Evolutionary conservation across 1,140 invertebrate genomes (phyloP), one percentile per base, ranked within the genome.

Genomic region (Drosophila paulistorum): DNA sequence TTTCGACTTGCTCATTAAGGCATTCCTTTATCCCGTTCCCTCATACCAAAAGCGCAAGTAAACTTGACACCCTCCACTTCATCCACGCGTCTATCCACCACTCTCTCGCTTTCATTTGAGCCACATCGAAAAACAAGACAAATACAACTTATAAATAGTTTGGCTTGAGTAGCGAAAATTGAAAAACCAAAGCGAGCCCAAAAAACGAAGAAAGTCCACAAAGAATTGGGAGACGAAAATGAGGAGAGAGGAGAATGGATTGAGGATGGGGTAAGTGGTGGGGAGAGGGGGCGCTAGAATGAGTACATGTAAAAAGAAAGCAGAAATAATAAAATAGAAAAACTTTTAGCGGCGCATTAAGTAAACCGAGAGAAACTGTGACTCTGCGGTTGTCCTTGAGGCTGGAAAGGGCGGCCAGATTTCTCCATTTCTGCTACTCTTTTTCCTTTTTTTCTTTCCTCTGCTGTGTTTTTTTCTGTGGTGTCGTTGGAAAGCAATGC

Each of bases 251-350:
- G 9, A 14, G 35, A 17, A 9, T 11, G 35, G 35, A 37, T 9
- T 37, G 30, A 7, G 6, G 30, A 30, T 30, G 6, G 30, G 1
- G 30, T 30, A 30, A 7, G 26, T 26, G 5, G 35, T 10, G 35
- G 35, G 35, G 26, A 37, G 39, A 58, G 45, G 17, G 35, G 1
- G 35, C 3, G 23, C 30, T 30, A 6, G 35, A 10, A 37, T 11
- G 35, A 13, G 10, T 60, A 54, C 4, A 42, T 64, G 45, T 81
- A 78, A 65, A 55, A 61, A 59, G 20, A 54, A 72, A 48, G 60
- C 79, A 86, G 65, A 86, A 87, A 87, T 87, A 87, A 87, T 87
- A 87, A 89, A 89, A 87, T 87, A 87, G 84, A 70, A 82, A 87
- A 87, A 87, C 84, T 87, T 87, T 87, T 89, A 87, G 84, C 73